These are phyloP conservation scores for Sinopyrophorus schimmeli DNA, from an alignment of 2,888 invertebrate genomes.

Conservation along the genomic window DNA sequence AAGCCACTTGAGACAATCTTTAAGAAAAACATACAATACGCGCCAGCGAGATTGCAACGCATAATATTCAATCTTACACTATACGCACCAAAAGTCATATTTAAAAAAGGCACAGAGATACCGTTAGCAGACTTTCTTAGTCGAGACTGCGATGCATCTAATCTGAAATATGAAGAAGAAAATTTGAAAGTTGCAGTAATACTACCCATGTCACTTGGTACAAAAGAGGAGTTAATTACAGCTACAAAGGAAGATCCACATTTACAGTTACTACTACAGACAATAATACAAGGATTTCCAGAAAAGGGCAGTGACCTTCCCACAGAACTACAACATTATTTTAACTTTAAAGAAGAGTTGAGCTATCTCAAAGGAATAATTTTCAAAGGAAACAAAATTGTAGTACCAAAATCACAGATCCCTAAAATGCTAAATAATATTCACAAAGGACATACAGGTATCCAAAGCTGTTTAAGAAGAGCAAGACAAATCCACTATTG, in stretches of 20 bases:
- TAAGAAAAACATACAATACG: no score
- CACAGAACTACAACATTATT: constrained; percentile 5
- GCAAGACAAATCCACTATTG: constrained; percentile 21
- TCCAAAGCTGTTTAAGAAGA: constrained; percentile 21
- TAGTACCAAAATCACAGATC: constrained; percentile 7
- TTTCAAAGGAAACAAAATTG: constrained; percentile 16
- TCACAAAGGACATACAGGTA: constrained; percentile 19
- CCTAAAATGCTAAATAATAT: constrained; percentile 12
- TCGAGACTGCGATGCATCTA: neutral
- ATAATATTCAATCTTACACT: no score
- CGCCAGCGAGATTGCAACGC: no score
- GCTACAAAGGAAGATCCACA: neutral
- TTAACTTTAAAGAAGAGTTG: constrained; percentile 10
- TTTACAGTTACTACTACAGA: neutral
- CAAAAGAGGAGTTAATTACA: neutral
- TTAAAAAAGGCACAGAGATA: no score
- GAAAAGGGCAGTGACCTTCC: neutral
- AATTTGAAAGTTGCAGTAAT: constrained; percentile 1
- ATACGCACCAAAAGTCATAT: no score
- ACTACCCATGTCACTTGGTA: neutral
- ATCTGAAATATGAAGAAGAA: neutral
- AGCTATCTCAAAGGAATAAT: constrained; percentile 3
- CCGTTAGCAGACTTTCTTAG: constrained; percentile 2
- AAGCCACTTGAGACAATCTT: no score
- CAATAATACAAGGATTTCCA: neutral